Conservation (phyloP, 2,113 vertebrate genomes). For the Aphyosemion australe region DNA sequence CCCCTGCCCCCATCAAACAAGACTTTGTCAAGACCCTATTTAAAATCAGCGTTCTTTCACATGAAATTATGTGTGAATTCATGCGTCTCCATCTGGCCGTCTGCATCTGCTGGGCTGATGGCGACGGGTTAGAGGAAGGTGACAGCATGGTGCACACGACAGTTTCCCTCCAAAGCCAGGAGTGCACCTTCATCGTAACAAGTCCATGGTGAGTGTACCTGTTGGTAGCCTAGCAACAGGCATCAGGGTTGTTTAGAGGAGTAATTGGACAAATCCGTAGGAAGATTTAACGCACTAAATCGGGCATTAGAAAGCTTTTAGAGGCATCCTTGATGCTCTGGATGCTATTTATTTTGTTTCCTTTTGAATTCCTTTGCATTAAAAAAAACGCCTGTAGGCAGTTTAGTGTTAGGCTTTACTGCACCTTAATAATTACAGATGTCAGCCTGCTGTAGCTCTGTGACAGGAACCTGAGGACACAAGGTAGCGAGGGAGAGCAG, state of each 20-base stretch:
- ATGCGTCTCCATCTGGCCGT: slow-evolving; percentile 62
- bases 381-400: slow-evolving; percentile 57
- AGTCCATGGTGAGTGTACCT: slow-evolving; percentile 43
- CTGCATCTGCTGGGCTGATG: slow-evolving; percentile 45
- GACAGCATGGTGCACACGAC: slow-evolving; percentile 21
- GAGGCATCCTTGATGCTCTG: neutral
- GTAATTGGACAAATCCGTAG: slow-evolving; percentile 50
- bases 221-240: slow-evolving; percentile 68
- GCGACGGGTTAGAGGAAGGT: slow-evolving; percentile 28
- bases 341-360: slow-evolving; percentile 1
- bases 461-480: slow-evolving; percentile 64
- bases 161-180: slow-evolving; percentile 31
- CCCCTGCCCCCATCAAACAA: neutral
- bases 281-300: slow-evolving; percentile 35
- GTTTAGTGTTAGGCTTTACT: slow-evolving; percentile 26
- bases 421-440: slow-evolving; percentile 56
- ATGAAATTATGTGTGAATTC: slow-evolving; percentile 57
- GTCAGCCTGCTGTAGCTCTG: slow-evolving; percentile 62
- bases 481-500: slow-evolving; percentile 22
- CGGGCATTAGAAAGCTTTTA: slow-evolving; percentile 43
- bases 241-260: slow-evolving; percentile 33
- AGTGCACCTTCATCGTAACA: slow-evolving; percentile 46
- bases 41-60: slow-evolving; percentile 48
- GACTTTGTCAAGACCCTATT: slow-evolving; percentile 26
- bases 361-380: slow-evolving; percentile 31